A percentile compares a stretch with the other conserved stretches of the same genome.
These are phyloP conservation scores for Ganaspis sp. DNA, from an alignment of 1,140 invertebrate genomes.

Conservation along the genomic window DNA sequence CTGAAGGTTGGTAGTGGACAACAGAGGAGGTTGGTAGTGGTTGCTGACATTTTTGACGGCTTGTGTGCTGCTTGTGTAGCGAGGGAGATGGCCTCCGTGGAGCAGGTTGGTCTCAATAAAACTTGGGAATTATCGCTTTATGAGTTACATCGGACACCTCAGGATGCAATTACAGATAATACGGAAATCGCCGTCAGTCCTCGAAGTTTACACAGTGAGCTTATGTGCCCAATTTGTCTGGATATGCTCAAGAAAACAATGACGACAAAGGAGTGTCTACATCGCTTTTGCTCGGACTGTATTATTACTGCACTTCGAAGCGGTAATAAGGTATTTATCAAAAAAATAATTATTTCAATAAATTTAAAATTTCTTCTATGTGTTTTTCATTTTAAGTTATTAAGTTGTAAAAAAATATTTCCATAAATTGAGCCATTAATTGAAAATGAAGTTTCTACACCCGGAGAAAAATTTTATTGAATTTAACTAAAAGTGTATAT, in stretches of 20 bases:
- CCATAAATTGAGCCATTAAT: no score
- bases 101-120: constrained; percentile 89
- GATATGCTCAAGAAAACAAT: constrained; percentile 99
- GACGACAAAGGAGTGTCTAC: constrained; percentile 99
- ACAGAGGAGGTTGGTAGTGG: neutral
- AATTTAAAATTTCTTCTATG: neutral
- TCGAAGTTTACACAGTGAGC: constrained; percentile 95
- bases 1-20: neutral
- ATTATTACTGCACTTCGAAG: constrained; percentile 98
- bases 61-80: constrained; percentile 33
- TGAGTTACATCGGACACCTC: constrained; percentile 94
- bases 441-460: no score
- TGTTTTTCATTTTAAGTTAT: neutral
- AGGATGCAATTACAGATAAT: constrained; percentile 94
- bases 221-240: constrained; percentile 99
- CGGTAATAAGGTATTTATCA: constrained; percentile 89
- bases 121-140: constrained; percentile 98
- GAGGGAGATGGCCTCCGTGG: constrained; percentile 81
- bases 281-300: constrained; percentile 98
- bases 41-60: neutral
- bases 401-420: neutral
- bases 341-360: neutral
- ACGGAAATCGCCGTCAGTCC: constrained; percentile 98
- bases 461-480: no score
- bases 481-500: no score